phyloP scores from a whole-genome alignment of 1,140 invertebrate species.

The Mercenaria mercenaria region DNA sequence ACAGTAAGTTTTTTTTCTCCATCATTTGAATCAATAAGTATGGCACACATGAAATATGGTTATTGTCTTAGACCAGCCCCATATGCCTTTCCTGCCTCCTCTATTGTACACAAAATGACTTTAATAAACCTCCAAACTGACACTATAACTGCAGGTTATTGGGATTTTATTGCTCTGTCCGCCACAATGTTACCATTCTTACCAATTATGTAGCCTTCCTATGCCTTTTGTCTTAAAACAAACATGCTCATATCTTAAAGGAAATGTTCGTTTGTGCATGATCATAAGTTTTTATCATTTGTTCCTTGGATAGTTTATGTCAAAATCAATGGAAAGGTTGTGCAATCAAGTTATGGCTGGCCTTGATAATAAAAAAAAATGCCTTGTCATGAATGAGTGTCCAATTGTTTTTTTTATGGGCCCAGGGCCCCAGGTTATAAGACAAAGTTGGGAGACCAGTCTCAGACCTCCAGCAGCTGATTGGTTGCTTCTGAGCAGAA shows the following conservation, averaged over 20 bases:
- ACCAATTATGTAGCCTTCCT: constrained; percentile 53
- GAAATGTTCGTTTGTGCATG: neutral
- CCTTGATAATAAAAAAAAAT: too few relatives aligned
- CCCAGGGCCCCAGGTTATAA: too few relatives aligned
- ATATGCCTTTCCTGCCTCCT: constrained; percentile 27
- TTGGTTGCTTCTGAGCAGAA: too few relatives aligned
- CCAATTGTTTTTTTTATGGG: too few relatives aligned
- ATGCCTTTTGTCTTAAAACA: constrained; percentile 28
- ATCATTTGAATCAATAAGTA: constrained; percentile 34
- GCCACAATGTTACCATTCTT: constrained; percentile 59
- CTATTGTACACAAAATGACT: constrained; percentile 63
- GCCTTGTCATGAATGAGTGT: too few relatives aligned
- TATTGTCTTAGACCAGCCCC: constrained; percentile 41
- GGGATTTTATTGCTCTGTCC: constrained; percentile 51
- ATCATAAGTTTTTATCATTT: neutral
- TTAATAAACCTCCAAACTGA: constrained; percentile 65
- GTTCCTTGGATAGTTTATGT: constrained; percentile 16
- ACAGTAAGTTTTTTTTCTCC: neutral
- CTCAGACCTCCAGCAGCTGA: too few relatives aligned
- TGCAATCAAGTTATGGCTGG: too few relatives aligned
- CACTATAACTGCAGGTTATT: constrained; percentile 65
- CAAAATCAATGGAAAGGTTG: neutral
- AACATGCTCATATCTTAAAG: constrained; percentile 24
- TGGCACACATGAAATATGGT: constrained; percentile 52
- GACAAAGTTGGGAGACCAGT: too few relatives aligned